Evolutionary conservation across 2,113 vertebrate genomes (phyloP).

Genomic region (Phyllostomus hastatus): DNA sequence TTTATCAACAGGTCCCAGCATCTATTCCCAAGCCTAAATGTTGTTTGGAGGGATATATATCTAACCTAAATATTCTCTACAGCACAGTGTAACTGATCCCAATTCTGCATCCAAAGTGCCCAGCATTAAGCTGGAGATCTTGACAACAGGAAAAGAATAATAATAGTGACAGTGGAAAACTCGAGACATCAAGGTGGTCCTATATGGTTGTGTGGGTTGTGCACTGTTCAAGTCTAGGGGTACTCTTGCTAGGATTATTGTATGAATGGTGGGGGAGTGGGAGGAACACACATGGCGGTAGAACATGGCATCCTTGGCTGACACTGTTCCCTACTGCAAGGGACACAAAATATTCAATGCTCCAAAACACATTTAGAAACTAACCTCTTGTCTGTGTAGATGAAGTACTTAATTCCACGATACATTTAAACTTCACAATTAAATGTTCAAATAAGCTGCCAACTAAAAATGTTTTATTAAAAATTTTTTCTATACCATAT

Average conservation of each 20-base stretch:
- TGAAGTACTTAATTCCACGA: not conserved
- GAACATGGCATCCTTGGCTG: not conserved
- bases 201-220: fast-evolving
- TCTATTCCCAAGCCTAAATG: not conserved
- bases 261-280: not conserved
- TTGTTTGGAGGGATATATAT: not conserved
- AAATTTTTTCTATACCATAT: not conserved
- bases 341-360: not conserved
- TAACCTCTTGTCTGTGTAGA: not conserved
- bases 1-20: not conserved
- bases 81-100: not conserved
- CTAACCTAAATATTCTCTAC: not conserved
- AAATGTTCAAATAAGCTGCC: not conserved
- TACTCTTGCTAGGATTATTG: not conserved
- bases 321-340: not conserved
- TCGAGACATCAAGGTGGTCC: not conserved
- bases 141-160: not conserved
- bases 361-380: not conserved
- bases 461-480: not conserved
- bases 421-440: conserved; percentile 5
- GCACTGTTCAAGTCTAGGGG: not conserved
- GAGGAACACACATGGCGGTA: fast-evolving
- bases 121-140: not conserved
- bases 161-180: not conserved
- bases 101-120: not conserved